Base-by-base conservation (phyloP, 1,140 invertebrate genomes). In the Cydia splendana region DNA sequence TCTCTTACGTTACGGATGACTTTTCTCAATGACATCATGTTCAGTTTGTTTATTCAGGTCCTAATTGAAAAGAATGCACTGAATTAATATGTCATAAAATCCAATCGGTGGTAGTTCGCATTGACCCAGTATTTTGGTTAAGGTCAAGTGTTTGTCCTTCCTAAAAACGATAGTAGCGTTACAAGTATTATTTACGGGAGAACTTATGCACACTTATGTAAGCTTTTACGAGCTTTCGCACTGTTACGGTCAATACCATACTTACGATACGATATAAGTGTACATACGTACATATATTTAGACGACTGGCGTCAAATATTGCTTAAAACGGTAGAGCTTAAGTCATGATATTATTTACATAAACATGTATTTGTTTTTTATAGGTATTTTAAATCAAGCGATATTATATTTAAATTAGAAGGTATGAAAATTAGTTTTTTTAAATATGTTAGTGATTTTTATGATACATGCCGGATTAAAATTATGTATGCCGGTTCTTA, bases 61-160 rank as follows among this genome's bases (percentile, higher is more conserved):
- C 30, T n/a, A 10, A 45, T 18, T 71, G 65, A 18, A 71, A 20
- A 71, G 65, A 71, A 38, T 62, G 57, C 57, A 62, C 20, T 24
- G 20, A 38, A 71, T 38, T 38, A 45, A 38, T 18, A 42, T 38
- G 42, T 71, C 67, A 38, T 71, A 45, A 71, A 71, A 71, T 71
- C 10, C 15, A 20, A 38, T 62, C 57, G 57, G 0, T 9, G 34
- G 38, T 38, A 18, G 67, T 18, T 71, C 67, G 18, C 67, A 71
- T 45, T 71, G 67, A 42, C 67, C 67, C 34, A 71, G 34, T 42
- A 42, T 71, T 71, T 71, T 71, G 67, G 67, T 71, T 71, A 71
- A 71, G 67, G 67, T 71, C 67, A 71, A 38, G 30, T 38, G 30
- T 71, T 71, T 71, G 67, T 71, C 67, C 67, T 71, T 71, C 67